Evolutionary conservation across 23 tunicate species (phyloP), one percentile per base, ranked within the genome.

Genomic region (Ascidia mentula): DNA sequence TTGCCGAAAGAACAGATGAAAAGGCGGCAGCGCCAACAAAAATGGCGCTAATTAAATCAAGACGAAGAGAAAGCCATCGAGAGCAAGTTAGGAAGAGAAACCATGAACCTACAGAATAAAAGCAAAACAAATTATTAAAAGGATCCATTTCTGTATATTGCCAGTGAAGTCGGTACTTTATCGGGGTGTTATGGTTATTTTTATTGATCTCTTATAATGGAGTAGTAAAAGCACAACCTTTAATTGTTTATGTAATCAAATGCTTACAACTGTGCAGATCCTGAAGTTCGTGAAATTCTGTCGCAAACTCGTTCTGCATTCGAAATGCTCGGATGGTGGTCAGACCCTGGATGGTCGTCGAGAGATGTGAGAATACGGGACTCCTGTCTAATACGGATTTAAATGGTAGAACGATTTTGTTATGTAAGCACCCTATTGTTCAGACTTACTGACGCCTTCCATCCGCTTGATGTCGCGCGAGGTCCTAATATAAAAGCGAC

Each of bases 391-490:
- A n/a, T n/a, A n/a, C n/a, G n/a, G n/a, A n/a, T n/a, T n/a, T n/a
- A n/a, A n/a, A n/a, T n/a, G n/a, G n/a, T n/a, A n/a, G n/a, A n/a
- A n/a, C n/a, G n/a, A n/a, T n/a, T n/a, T n/a, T n/a, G n/a, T n/a
- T n/a, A n/a, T n/a, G n/a, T n/a, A n/a, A n/a, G n/a, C n/a, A n/a
- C n/a, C n/a, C n/a, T n/a, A n/a, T n/a, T n/a, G n/a, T n/a, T n/a
- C n/a, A n/a, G n/a, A 72, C 95, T 78, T 78, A 91, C 97, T 73
- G 0, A 84, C 77, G 42, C 96, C 99, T 74, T 95, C 99, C 32
- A 95, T 87, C 40, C 99, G 61, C 76, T 95, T 95, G 40, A 95
- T 79, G 38, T 95, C 96, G 33, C 96, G 75, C 59, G 99, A 92
- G 36, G 92, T 86, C 37, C 59, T 78, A 31, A 90, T 69, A 33